Evolutionary conservation across 2,888 invertebrate genomes (phyloP).

Genomic region (Parnassius glacialis): DNA sequence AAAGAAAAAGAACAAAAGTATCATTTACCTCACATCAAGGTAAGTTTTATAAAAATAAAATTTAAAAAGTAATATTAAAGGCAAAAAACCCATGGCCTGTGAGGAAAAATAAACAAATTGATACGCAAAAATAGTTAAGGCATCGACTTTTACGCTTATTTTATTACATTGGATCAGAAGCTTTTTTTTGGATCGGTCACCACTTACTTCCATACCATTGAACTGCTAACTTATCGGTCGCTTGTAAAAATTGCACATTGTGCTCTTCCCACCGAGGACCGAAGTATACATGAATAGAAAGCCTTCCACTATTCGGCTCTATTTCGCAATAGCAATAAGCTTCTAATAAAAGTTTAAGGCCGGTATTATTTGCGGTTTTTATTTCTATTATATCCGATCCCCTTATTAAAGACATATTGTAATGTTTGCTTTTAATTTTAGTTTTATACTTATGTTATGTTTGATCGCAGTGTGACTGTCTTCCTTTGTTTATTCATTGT

Average conservation of each 20-base stretch:
- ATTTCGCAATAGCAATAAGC: constrained; percentile 26
- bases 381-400: constrained; percentile 18
- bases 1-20: too few species aligned
- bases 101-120: too few species aligned
- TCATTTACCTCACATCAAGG: too few species aligned
- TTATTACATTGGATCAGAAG: constrained; percentile 33
- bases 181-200: constrained; percentile 47
- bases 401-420: constrained; percentile 14
- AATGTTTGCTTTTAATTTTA: neutral
- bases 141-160: constrained; percentile 19
- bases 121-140: neutral
- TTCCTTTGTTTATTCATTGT: too few species aligned
- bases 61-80: too few species aligned
- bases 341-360: constrained; percentile 29
- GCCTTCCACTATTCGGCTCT: constrained; percentile 26
- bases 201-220: constrained; percentile 69
- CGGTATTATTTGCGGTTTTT: constrained; percentile 26
- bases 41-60: too few species aligned
- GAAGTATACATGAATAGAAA: constrained; percentile 42
- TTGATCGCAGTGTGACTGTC: too few species aligned
- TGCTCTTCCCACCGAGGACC: constrained; percentile 39
- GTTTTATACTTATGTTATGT: neutral
- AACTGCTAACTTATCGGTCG: constrained; percentile 56
- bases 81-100: too few species aligned
- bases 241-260: constrained; percentile 57